A percentile compares a stretch with the other conserved stretches of the same genome.
Conservation (phyloP, 2,888 invertebrate genomes). For the Bimastos eiseni region DNA sequence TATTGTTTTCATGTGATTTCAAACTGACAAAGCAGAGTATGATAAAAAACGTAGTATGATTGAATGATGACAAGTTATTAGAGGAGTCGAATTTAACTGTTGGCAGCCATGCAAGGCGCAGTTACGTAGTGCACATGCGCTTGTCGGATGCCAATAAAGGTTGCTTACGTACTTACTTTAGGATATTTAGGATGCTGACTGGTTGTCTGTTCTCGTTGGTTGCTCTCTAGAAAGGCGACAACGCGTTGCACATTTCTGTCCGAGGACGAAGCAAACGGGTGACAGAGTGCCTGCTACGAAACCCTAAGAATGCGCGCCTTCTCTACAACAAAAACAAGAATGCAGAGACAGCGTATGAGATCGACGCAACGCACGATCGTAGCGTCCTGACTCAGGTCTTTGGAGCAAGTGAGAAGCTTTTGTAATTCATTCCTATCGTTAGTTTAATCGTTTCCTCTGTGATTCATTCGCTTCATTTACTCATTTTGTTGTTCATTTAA, state of each 20-base stretch:
- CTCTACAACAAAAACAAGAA: conserved; percentile 89
- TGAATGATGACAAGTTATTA: no score
- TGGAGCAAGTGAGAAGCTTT: conserved; percentile 74
- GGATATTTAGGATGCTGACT: neutral
- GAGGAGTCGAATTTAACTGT: no score
- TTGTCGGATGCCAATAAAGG: no score
- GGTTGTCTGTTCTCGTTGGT: neutral
- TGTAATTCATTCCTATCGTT: neutral
- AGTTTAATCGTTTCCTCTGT: neutral
- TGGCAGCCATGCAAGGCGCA: no score
- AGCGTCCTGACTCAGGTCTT: conserved; percentile 93
- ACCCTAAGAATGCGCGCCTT: conserved; percentile 92
- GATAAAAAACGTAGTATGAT: no score
- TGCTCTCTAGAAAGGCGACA: conserved; percentile 75
- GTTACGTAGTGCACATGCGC: no score
- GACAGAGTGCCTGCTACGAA: conserved; percentile 87
- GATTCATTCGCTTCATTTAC: neutral
- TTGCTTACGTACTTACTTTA: no score
- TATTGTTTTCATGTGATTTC: no score
- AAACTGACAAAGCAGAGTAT: no score
- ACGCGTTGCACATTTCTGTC: conserved; percentile 92
- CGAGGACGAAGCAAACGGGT: conserved; percentile 77
- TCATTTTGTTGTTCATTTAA: neutral
- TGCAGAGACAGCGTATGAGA: conserved; percentile 96
- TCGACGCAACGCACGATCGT: conserved; percentile 91